Evolutionary conservation across 2,888 invertebrate genomes (phyloP), one percentile per base, ranked within the genome.

Genomic region (Ecdyonurus torrentis): DNA sequence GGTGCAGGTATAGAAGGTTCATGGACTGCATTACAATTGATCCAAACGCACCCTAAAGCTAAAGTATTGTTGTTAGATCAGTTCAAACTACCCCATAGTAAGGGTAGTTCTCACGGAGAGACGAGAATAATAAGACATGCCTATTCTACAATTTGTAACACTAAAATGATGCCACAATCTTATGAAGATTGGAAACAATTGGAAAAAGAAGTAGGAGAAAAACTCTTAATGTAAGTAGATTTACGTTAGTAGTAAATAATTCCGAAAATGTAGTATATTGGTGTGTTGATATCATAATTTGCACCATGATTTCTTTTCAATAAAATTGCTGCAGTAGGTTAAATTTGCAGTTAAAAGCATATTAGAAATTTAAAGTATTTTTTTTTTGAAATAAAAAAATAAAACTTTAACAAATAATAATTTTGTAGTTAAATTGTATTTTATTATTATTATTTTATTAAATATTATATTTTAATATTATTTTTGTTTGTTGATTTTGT

Each of bases 51-150:
- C 5, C 23, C 15, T 2, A 58, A 62, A 15, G 59, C 15, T 20
- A 5, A 7, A 5, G 55, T 62, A 18, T 61, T 64, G 5, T 52
- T 64, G 1, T 50, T 64, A 5, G 64, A 64, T n/a, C 61, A 62
- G 60, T 75, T 74, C 64, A 68, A 70, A 0, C 63, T 74, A 2
- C 74, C 73, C 1, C 74, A 75, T 66, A 68, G 68, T 19, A 67
- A 74, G 7, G 75, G 76, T 1, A 75, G 75, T 63, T 75, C 75
- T 10, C 73, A 73, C 64, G 76, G 76, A 1, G 72, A 72, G 61
- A 71, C 69, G 22, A 69, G 76, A 1, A 72, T 76, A 61, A 75
- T 71, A 3, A 67, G 76, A 2, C 71, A 71, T 52, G 73, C 73
- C 2, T 75, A 74, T 62, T 66, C 67, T 0, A 65, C 67, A 23